Conservation (phyloP, 1,140 invertebrate species). For the Drosophila lacertosa region DNA sequence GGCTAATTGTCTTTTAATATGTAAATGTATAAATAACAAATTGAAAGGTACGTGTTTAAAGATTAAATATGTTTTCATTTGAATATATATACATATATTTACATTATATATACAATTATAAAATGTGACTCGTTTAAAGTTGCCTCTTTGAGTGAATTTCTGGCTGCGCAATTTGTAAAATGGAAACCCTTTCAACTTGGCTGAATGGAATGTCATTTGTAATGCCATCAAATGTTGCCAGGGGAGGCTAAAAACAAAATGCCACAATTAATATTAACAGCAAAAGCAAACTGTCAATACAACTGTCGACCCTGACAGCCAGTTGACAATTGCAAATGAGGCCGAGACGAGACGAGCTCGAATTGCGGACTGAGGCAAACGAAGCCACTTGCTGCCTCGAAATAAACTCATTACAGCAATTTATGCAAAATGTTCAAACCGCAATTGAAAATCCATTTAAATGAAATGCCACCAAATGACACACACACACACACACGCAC, state of each 20-base stretch:
- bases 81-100: no score
- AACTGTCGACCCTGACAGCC: constrained; percentile 68
- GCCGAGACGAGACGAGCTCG: background rate
- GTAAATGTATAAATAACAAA: no score
- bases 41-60: no score
- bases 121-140: no score
- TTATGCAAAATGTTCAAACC: constrained; percentile 83
- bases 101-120: no score
- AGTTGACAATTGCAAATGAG: constrained; percentile 75
- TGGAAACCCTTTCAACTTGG: background rate
- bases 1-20: no score
- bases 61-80: no score
- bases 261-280: constrained; percentile 77
- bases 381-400: constrained; percentile 64
- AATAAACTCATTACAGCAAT: constrained; percentile 82
- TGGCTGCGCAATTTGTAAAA: no score
- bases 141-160: no score
- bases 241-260: constrained; percentile 26
- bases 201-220: constrained; percentile 12
- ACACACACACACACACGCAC: constrained; percentile 10
- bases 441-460: constrained; percentile 84
- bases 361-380: constrained; percentile 34
- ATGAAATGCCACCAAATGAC: constrained; percentile 69
- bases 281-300: constrained; percentile 74
- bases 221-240: constrained; percentile 45